Percentiles rank a stretch among this genome's conserved stretches.
phyloP scores from a whole-genome alignment of 2,113 vertebrate species.

The Otis tarda region DNA sequence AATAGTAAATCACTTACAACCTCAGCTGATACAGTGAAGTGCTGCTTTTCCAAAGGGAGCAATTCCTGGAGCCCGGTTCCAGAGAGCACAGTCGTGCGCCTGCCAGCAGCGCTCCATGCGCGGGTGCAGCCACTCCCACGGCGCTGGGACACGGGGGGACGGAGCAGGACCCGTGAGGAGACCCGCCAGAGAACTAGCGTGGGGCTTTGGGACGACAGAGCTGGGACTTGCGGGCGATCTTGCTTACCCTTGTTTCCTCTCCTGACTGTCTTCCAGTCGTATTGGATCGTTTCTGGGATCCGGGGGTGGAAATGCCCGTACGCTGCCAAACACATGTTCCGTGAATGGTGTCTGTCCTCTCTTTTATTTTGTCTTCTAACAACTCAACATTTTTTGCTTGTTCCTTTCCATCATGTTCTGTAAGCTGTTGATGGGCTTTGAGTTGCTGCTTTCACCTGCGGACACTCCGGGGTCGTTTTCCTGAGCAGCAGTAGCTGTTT shows the following conservation, averaged over 20 bases:
- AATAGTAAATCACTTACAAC: background rate
- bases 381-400: background rate
- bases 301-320: background rate
- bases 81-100: background rate
- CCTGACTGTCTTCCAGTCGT: background rate
- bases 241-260: background rate
- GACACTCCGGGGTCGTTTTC: no score
- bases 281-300: background rate
- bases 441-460: background rate
- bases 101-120: background rate
- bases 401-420: background rate
- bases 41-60: background rate
- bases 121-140: background rate
- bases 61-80: background rate
- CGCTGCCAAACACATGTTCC: accelerated
- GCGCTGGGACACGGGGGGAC: background rate
- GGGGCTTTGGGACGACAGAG: background rate
- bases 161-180: background rate
- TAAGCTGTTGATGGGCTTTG: background rate
- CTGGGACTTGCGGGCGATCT: accelerated
- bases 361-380: background rate
- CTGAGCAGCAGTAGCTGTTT: no score
- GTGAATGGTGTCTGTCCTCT: background rate
- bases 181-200: background rate
- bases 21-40: background rate